phyloP scores from a whole-genome alignment of 2,113 vertebrate genomes.

The Callipepla squamata region DNA sequence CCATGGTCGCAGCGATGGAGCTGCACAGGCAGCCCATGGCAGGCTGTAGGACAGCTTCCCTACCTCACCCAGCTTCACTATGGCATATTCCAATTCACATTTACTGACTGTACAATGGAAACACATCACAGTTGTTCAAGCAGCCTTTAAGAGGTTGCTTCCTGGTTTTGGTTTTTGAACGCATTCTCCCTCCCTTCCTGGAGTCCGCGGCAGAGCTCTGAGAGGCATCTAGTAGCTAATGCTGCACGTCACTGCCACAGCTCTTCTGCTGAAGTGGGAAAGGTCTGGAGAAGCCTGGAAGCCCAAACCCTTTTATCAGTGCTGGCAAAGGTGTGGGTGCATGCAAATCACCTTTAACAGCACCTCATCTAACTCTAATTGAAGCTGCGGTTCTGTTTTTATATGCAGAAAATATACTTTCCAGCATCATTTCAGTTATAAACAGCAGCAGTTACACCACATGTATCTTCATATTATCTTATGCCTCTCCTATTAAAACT shows the following conservation, averaged over 20 bases:
- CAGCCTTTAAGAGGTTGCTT: background rate
- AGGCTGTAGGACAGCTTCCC: background rate
- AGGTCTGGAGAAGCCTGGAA: background rate
- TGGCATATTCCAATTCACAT: background rate
- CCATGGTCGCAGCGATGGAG: rapidly evolving
- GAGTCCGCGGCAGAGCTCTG: background rate
- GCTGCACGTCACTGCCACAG: background rate
- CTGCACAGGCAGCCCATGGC: no score
- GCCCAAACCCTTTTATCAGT: background rate
- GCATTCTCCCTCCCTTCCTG: background rate
- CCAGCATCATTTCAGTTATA: background rate
- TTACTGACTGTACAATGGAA: background rate
- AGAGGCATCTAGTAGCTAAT: background rate
- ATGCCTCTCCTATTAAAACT: background rate
- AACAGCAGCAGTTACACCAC: background rate
- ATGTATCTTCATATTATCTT: background rate
- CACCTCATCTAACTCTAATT: background rate
- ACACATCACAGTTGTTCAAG: background rate
- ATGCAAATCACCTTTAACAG: background rate
- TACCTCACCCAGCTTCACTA: background rate
- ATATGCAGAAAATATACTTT: background rate
- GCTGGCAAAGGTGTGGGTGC: background rate
- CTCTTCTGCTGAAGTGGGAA: background rate
- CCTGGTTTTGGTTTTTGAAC: background rate
- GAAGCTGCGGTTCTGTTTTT: background rate